Conservation (phyloP, 2,113 vertebrate species). For the Platanista minor region DNA sequence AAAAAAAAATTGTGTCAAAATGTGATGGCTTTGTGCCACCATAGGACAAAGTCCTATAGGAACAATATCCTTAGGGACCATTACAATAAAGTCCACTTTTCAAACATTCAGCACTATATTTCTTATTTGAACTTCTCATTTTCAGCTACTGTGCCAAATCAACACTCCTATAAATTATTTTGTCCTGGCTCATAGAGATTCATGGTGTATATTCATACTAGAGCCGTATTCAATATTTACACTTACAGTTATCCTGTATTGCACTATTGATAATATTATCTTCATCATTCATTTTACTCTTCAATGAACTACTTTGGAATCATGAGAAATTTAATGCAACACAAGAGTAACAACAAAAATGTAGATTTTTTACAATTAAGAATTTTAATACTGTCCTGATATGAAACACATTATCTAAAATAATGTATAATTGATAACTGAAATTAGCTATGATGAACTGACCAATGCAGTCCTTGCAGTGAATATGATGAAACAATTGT, state of each 20-base stretch:
- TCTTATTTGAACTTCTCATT: not conserved
- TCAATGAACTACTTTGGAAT: not conserved
- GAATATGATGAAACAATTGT: not conserved
- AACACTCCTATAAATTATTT: not conserved
- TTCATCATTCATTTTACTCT: slow-evolving; percentile 14
- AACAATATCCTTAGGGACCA: not conserved
- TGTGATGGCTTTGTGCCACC: not conserved
- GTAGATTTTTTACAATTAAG: slow-evolving; percentile 5
- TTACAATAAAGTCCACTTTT: not conserved
- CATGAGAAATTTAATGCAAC: not conserved
- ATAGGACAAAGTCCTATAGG: not conserved
- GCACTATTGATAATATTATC: not conserved
- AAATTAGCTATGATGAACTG: not conserved
- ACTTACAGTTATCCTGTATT: not conserved
- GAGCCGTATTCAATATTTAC: not conserved
- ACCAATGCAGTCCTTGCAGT: not conserved
- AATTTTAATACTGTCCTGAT: not conserved
- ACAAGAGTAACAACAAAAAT: not conserved
- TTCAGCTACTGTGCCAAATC: not conserved
- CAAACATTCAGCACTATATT: not conserved
- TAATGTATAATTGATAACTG: not conserved
- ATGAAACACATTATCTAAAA: not conserved
- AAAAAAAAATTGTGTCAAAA: not conserved
- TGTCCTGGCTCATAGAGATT: not conserved
- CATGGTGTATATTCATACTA: not conserved